A percentile compares a stretch with the other conserved stretches of the same genome.
Evolutionary conservation across 2,113 vertebrate genomes (phyloP).

Genomic region (Hippopotamus amphibius): DNA sequence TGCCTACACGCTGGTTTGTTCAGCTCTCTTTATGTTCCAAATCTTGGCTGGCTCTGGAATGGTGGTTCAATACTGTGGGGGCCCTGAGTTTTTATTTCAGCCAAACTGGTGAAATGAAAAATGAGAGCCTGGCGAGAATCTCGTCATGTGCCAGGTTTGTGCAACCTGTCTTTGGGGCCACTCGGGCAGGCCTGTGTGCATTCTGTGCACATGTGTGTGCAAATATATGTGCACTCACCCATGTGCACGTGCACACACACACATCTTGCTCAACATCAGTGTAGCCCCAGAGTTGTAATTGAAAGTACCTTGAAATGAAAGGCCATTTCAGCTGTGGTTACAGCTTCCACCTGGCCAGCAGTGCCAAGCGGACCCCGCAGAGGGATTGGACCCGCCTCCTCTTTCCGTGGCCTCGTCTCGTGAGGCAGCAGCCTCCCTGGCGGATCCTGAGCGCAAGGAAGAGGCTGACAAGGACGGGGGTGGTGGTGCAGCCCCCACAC

Average conservation of each 20-base stretch:
- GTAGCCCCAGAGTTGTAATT: background rate
- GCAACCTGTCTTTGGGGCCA: slow-evolving; percentile 74
- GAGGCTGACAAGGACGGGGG: background rate
- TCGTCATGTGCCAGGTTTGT: slow-evolving; percentile 75
- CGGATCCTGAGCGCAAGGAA: background rate
- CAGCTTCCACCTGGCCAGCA: background rate
- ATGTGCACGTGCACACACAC: background rate
- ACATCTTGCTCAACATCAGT: background rate
- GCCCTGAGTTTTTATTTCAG: slow-evolving; percentile 81
- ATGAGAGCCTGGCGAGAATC: slow-evolving; percentile 78
- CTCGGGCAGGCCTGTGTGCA: slow-evolving; percentile 19
- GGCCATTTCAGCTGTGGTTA: background rate
- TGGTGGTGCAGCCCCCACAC: background rate
- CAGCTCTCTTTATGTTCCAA: slow-evolving; percentile 82
- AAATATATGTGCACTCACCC: fast-evolving
- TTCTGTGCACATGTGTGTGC: too few species aligned
- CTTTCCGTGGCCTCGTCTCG: background rate
- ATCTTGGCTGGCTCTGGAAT: slow-evolving; percentile 81
- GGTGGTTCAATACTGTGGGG: slow-evolving; percentile 75
- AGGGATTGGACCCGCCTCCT: background rate
- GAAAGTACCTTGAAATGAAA: background rate
- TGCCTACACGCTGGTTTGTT: slow-evolving; percentile 81
- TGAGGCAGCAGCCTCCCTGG: background rate
- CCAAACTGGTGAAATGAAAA: slow-evolving; percentile 82
- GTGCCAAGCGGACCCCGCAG: background rate